Evolutionary conservation across 2,888 invertebrate genomes (phyloP).

Genomic region (Lepidochrysops patricia): DNA sequence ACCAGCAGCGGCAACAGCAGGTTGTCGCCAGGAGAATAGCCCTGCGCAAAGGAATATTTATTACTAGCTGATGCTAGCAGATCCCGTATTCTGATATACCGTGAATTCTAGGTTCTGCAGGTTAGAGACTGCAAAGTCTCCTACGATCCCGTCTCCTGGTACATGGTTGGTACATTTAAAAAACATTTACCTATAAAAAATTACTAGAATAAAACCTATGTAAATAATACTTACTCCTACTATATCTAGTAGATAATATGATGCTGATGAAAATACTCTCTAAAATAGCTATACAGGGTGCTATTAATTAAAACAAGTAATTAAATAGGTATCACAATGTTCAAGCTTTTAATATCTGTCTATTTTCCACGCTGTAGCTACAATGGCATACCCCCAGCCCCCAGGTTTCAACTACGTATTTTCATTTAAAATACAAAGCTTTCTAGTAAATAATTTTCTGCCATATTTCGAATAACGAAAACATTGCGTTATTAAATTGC

Average conservation of each 20-base stretch:
- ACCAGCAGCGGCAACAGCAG: constrained; percentile 71
- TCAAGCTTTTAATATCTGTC: background rate
- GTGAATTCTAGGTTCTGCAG: no score
- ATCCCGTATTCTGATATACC: no score
- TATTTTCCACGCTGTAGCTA: background rate
- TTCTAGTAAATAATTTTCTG: background rate
- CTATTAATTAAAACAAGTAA: background rate
- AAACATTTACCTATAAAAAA: background rate
- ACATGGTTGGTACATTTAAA: no score
- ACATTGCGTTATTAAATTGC: background rate
- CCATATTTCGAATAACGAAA: background rate
- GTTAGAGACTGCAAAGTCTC: no score
- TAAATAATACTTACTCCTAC: no score
- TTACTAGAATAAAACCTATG: background rate
- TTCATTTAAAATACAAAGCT: background rate
- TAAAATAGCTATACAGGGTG: background rate
- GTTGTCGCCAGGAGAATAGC: constrained; percentile 75
- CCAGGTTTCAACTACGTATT: background rate
- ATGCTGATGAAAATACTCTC: background rate
- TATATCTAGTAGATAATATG: no score
- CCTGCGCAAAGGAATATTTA: constrained; percentile 50
- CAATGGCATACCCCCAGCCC: background rate
- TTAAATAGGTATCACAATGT: background rate
- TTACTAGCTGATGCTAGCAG: no score
- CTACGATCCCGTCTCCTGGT: no score